A percentile compares a stretch with the other conserved stretches of the same genome.
Evolutionary conservation across 2,113 vertebrate genomes (phyloP).

Genomic region (Rhadina sibilatrix): DNA sequence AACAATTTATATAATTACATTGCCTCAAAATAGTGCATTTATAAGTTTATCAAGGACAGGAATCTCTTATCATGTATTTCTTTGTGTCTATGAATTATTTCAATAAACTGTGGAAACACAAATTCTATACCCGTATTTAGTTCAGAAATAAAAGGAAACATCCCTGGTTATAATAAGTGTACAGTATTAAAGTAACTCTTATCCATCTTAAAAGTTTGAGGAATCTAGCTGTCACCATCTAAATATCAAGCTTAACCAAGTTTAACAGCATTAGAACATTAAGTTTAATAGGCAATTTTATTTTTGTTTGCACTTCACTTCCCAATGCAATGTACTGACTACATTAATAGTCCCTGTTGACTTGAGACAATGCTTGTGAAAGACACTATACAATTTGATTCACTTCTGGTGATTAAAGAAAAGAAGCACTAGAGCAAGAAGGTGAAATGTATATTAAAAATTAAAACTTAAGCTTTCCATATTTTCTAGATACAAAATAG

Average conservation of each 20-base stretch:
- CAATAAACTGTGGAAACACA: background rate
- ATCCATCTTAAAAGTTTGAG: background rate
- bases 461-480: background rate
- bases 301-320: constrained; percentile 20
- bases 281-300: constrained; percentile 26
- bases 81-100: background rate
- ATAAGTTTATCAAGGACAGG: background rate
- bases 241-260: constrained; percentile 31
- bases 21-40: background rate
- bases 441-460: background rate
- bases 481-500: background rate
- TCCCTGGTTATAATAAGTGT: background rate
- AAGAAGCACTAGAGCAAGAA: background rate
- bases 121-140: background rate
- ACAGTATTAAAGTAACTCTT: background rate
- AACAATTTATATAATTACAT: background rate
- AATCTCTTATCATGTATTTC: background rate
- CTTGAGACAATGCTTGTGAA: background rate
- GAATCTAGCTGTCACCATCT: constrained; percentile 9
- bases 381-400: background rate
- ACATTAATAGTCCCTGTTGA: background rate
- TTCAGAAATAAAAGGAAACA: background rate
- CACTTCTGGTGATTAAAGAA: background rate
- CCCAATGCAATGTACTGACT: background rate
- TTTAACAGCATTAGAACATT: constrained; percentile 15